Conservation (phyloP, 2,888 invertebrate genomes). For the Rhingia campestris region DNA sequence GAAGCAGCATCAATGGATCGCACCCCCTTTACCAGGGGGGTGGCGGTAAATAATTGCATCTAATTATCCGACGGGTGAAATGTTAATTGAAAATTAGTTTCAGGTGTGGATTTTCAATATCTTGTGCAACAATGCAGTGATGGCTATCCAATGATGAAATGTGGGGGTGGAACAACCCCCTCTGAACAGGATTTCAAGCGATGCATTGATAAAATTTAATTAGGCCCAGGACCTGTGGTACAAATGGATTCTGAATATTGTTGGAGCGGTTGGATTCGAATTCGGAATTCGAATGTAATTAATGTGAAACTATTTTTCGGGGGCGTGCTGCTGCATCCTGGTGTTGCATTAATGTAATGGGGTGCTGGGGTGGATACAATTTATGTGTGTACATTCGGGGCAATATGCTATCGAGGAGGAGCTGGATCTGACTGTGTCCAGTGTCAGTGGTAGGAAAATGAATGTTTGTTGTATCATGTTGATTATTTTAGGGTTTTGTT, state of each 20-base stretch:
- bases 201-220: conserved; percentile 65
- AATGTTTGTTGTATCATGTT: too few species aligned
- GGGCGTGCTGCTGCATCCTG: neutral
- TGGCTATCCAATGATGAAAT: neutral
- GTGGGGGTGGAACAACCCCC: neutral
- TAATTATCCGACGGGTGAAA: conserved; percentile 59
- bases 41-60: conserved; percentile 45
- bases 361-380: neutral
- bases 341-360: conserved; percentile 8
- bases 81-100: conserved; percentile 67
- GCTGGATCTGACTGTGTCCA: neutral
- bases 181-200: neutral
- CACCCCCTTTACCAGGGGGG: neutral
- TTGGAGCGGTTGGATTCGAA: conserved; percentile 35
- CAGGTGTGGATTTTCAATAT: conserved; percentile 35
- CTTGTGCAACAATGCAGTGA: neutral
- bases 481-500: too few species aligned
- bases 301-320: conserved; percentile 21
- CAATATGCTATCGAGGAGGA: neutral
- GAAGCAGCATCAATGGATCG: neutral
- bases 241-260: conserved; percentile 57
- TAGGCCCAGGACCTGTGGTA: conserved; percentile 36
- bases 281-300: conserved; percentile 37
- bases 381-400: neutral
- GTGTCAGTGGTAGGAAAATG: too few species aligned